phyloP scores from a whole-genome alignment of 2,113 vertebrate species.

The Indicator maculatus region DNA sequence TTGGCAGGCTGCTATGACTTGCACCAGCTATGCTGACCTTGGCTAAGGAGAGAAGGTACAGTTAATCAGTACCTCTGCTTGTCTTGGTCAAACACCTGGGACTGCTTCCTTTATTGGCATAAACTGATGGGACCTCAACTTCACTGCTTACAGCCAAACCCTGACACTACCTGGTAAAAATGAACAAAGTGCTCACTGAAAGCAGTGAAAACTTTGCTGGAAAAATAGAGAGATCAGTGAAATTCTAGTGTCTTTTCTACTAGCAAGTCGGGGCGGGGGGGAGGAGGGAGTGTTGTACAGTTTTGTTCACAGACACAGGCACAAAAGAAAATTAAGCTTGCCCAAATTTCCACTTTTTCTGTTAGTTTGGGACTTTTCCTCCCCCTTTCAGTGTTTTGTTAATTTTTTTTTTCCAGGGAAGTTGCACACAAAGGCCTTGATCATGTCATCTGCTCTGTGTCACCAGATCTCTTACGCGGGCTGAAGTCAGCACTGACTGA shows the following conservation, averaged over 20 bases:
- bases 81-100: background rate
- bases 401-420: background rate
- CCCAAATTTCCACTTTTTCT: background rate
- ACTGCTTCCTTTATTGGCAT: background rate
- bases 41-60: background rate
- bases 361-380: background rate
- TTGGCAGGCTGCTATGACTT: background rate
- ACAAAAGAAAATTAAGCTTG: background rate
- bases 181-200: background rate
- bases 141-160: background rate
- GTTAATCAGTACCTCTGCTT: background rate
- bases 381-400: background rate
- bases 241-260: background rate
- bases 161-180: background rate
- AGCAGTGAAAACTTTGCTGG: background rate
- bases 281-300: rapidly evolving
- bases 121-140: background rate
- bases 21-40: background rate
- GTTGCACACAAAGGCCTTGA: background rate
- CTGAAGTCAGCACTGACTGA: background rate
- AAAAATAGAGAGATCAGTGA: background rate
- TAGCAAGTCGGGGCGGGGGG: background rate
- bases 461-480: background rate
- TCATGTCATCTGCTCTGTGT: background rate
- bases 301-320: background rate